phyloP scores from a whole-genome alignment of 2,113 vertebrate genomes.

The Triplophysa siluroides region DNA sequence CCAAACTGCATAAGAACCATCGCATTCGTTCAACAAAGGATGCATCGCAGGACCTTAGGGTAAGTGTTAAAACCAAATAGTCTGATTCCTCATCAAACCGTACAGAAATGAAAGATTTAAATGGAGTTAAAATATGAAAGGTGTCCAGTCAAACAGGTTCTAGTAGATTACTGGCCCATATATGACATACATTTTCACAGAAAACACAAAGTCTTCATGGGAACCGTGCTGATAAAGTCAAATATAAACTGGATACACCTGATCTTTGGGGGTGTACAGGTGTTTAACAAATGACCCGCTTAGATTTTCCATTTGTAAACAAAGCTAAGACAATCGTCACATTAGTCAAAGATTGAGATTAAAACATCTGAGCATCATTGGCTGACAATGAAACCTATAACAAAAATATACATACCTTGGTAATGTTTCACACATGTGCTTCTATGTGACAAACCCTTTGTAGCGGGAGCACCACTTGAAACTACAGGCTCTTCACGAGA shows the following conservation, averaged over 20 bases:
- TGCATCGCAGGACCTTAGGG: conserved; percentile 43
- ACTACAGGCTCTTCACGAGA: conserved; percentile 38
- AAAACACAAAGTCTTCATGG: background rate
- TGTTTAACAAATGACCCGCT: conserved; percentile 5
- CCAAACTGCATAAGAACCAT: conserved; percentile 33
- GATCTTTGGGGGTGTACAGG: background rate
- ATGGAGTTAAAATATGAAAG: conserved; percentile 2
- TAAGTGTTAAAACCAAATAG: background rate
- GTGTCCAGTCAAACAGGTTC: conserved; percentile 43
- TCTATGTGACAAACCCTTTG: background rate
- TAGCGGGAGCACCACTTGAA: conserved; percentile 39
- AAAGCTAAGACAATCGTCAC: background rate
- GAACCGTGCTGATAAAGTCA: conserved; percentile 26
- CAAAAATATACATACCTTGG: background rate
- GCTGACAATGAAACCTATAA: background rate
- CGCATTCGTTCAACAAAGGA: conserved; percentile 29
- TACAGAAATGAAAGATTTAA: too few relatives aligned
- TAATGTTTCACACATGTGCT: background rate
- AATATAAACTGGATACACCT: background rate
- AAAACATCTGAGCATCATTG: conserved; percentile 1
- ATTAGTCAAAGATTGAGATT: background rate
- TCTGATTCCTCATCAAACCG: background rate
- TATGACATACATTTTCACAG: background rate
- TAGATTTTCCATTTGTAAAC: background rate
- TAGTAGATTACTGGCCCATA: background rate